Conservation (phyloP, 2,888 invertebrate genomes). For the Branchipolynoe longqiensis region DNA sequence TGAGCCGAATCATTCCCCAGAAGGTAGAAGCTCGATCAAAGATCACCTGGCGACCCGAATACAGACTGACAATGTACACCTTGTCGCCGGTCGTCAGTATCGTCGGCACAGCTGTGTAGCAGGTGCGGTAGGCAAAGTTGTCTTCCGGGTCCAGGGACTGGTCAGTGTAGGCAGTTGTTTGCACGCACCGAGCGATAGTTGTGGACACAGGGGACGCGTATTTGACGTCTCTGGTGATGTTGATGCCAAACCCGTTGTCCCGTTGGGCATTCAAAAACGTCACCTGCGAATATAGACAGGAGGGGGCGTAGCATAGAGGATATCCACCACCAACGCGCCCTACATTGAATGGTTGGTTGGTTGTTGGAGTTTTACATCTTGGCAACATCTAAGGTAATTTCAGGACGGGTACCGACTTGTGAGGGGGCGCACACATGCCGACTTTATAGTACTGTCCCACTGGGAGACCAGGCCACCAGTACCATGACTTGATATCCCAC, state of each 20-base stretch:
- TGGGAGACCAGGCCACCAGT: no score
- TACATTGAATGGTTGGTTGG: no score
- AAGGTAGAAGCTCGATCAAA: background rate
- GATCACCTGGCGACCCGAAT: background rate
- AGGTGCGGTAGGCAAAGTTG: background rate
- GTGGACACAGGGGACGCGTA: no score
- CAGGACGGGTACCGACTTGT: no score
- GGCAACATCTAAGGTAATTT: no score
- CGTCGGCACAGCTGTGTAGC: background rate
- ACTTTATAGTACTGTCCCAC: no score
- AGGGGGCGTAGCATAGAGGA: no score
- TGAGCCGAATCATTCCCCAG: background rate
- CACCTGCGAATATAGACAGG: background rate
- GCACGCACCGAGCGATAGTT: background rate
- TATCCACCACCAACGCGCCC: no score
- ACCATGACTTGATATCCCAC: no score
- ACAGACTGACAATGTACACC: background rate
- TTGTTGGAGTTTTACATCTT: no score
- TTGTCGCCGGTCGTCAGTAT: background rate
- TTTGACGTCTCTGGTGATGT: background rate
- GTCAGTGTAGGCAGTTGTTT: slow-evolving; percentile 1
- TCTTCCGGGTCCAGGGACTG: background rate
- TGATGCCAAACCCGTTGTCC: background rate
- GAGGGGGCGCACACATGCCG: no score
- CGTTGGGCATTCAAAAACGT: background rate